Conservation (phyloP, 2,888 invertebrate species). For the Eupithecia pulchellata region DNA sequence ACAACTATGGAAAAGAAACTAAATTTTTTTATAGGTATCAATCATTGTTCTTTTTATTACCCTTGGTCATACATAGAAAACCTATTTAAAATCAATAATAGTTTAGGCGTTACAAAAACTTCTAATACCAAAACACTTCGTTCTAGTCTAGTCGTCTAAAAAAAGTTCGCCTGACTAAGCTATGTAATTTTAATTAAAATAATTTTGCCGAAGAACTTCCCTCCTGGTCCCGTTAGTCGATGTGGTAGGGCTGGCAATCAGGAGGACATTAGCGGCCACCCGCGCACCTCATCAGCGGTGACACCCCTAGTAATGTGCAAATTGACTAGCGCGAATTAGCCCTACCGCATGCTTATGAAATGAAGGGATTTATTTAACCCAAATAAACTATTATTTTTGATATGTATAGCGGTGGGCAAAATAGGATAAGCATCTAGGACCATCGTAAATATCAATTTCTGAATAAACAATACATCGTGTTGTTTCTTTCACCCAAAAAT, state of each 20-base stretch:
- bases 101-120: background rate
- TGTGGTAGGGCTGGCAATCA: slow-evolving; percentile 50
- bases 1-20: no score
- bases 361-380: slow-evolving; percentile 13
- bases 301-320: slow-evolving; percentile 41
- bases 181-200: slow-evolving; percentile 19
- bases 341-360: slow-evolving; percentile 34
- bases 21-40: no score
- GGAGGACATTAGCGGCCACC: slow-evolving; percentile 46
- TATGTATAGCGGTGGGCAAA: background rate
- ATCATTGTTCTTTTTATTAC: no score
- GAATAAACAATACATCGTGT: background rate
- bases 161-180: background rate
- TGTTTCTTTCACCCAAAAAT: no score
- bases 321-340: slow-evolving; percentile 43
- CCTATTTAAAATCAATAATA: background rate
- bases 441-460: background rate
- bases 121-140: background rate
- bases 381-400: slow-evolving; percentile 3
- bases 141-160: background rate
- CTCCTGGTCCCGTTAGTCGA: slow-evolving; percentile 32
- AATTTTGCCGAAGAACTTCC: slow-evolving; percentile 29
- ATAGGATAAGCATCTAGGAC: background rate
- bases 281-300: slow-evolving; percentile 34
- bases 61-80: no score